Base-by-base conservation (phyloP, 2,888 invertebrate genomes). In the Nomada goodeniana region DNA sequence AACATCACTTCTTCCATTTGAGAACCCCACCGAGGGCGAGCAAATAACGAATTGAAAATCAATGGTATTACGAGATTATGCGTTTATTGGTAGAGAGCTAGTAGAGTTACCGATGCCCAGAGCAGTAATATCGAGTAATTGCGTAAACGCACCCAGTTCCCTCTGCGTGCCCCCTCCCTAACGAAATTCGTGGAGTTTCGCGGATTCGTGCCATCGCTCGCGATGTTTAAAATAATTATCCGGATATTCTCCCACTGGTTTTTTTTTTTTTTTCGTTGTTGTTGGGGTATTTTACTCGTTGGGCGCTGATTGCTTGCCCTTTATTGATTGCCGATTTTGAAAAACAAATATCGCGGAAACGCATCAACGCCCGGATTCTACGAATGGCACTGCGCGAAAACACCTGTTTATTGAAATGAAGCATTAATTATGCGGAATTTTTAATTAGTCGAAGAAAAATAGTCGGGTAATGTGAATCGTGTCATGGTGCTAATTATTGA, bases 31-130 rank as follows among this genome's bases (percentile, higher is more conserved):
- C 80, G 80, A 73, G 84, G 76, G 73, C 81, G 83, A 77, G 83
- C 86, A 87, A 90, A 90, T 90, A 90, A 90, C 90, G 87, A 90
- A 90, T 90, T 89, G 90, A 90, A 89, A 90, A 90, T 90, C 90
- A 90, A 90, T 90, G 89, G 88, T 82, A 89, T 90, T 89, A 88
- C 86, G 87, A 87, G 89, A 90, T 90, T 90, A 90, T 89, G 87
- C 88, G 87, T 90, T 90, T 90, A 90, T 90, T 89, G 87, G 87
- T 85, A 84, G 81, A 87, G 88, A 85, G 86, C 83, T 86, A 83
- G 88, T 82, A 83, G 86, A 88, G 87, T 85, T 85, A 88, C 86
- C 88, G 86, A 82, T 85, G 85, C 89, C 89, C 89, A 86, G 86
- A 89, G 88, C 89, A 88, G 86, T 89, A 90, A 90, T 90, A 90